These are phyloP conservation scores for Leptopilina syphax DNA, from an alignment of 2,888 invertebrate genomes.

Conservation along the genomic window DNA sequence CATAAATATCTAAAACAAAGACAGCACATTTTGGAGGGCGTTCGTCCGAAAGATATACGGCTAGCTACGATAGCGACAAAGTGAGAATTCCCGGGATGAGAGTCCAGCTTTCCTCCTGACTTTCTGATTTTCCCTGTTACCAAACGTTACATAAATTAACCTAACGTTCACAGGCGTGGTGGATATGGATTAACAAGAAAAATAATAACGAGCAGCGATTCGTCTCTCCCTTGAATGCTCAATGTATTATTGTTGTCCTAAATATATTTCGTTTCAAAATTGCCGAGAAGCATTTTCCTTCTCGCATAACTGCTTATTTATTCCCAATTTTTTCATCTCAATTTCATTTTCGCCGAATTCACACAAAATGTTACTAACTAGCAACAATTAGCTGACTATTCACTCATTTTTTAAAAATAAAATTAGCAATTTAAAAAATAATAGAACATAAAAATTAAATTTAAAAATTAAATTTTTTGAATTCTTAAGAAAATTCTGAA, in stretches of 20 bases:
- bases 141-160: conserved; percentile 40
- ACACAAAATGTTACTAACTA: too few species aligned
- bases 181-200: conserved; percentile 39
- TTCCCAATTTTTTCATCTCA: neutral
- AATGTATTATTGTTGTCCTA: neutral
- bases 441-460: too few species aligned
- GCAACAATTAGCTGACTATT: too few species aligned
- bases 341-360: neutral
- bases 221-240: conserved; percentile 5
- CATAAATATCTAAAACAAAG: conserved; percentile 77
- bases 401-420: too few species aligned
- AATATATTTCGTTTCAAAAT: neutral
- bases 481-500: too few species aligned
- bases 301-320: neutral
- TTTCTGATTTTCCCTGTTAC: conserved; percentile 39
- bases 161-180: conserved; percentile 38
- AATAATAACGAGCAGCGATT: conserved; percentile 27
- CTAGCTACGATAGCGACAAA: conserved; percentile 66
- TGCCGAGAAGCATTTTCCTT: neutral
- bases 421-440: too few species aligned
- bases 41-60: conserved; percentile 75
- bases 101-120: conserved; percentile 35
- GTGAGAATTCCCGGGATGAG: conserved; percentile 51
- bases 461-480: too few species aligned
- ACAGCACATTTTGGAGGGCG: conserved; percentile 75